Base-by-base conservation (phyloP, 2,888 invertebrate species). In the Gibbula magus region DNA sequence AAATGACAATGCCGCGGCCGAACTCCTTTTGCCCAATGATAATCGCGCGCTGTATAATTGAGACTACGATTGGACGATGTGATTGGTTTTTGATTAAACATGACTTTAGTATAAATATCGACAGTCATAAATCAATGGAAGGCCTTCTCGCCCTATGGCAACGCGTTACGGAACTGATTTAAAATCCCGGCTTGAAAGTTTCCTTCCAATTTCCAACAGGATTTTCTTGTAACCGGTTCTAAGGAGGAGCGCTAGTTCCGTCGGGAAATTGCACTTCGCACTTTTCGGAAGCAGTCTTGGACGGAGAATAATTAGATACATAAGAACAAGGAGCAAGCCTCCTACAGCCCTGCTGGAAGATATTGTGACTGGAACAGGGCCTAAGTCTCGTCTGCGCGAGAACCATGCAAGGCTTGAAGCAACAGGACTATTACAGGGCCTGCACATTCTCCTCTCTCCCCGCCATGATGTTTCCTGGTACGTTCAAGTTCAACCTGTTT, bases 371-470 rank as follows among this genome's bases (percentile, higher is more conserved):
- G 66, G 25, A 29, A 18, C 16, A 13, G 18, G 78, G 77, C 66
- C 66, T 66, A 29, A 16, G 45, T 35, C 20, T 13, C 45, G 35
- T 22, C 20, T 35, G 51, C 52, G n/a, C 53, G 13, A 56, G 67
- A 52, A 79, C n/a, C 67, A 91, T 91, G 91, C 91, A 91, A 83
- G 84, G 89, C 75, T 85, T 91, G 73, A 91, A 91, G 80, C 90
- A 91, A 83, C 90, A 89, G 83, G 91, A 91, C 82, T 91, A 91
- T 81, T 91, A 91, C 82, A 79, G 91, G 53, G 87, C 91, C 39
- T 91, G 91, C 81, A 90, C 91, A 76, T 89, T 91, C 80, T 87
- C 89, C 75, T 88, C 88, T 25, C 84, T 91, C 75, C 88, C 91
- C 45, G 89, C 91, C 77, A 89, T 91, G 86, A 84, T 88, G 79